phyloP scores from a whole-genome alignment of 1,140 invertebrate species.

The Yoshiicerus persimilis region DNA sequence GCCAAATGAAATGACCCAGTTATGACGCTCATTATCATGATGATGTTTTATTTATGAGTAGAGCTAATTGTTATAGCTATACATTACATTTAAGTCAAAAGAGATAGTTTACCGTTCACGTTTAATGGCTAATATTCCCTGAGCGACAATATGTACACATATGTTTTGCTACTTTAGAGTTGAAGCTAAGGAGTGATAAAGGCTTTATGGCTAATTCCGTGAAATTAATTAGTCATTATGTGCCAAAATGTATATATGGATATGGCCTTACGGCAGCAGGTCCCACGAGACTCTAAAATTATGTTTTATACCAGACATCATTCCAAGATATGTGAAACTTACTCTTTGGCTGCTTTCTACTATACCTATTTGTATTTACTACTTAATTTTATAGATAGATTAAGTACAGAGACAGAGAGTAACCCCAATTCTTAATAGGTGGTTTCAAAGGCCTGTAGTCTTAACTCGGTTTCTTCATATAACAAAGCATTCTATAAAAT shows the following conservation, averaged over 20 bases:
- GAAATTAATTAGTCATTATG: conserved; percentile 29
- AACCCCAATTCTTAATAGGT: not conserved
- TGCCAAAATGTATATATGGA: conserved; percentile 18
- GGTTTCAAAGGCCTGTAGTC: not conserved
- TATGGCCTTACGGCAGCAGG: conserved; percentile 4
- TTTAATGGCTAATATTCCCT: conserved; percentile 10
- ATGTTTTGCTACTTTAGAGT: not conserved
- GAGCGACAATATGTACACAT: not conserved
- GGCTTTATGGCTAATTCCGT: conserved; percentile 25
- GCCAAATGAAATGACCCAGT: conserved; percentile 11
- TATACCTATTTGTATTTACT: not conserved
- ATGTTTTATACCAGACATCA: not conserved
- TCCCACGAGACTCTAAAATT: not conserved
- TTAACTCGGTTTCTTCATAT: not conserved
- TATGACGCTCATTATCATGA: not conserved
- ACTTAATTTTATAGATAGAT: not conserved
- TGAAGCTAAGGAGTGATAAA: conserved; percentile 7
- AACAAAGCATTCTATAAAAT: not conserved
- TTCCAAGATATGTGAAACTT: not conserved
- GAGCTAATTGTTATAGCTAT: not conserved
- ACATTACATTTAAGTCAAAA: conserved; percentile 3
- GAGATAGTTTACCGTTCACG: not conserved
- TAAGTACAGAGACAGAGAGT: not conserved
- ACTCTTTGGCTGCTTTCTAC: not conserved
- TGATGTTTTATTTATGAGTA: not conserved